A percentile compares a stretch with the other conserved stretches of the same genome.
These are phyloP conservation scores for Lepidocyrtinus sp. DNA, from an alignment of 2,888 invertebrate genomes.

Conservation along the genomic window DNA sequence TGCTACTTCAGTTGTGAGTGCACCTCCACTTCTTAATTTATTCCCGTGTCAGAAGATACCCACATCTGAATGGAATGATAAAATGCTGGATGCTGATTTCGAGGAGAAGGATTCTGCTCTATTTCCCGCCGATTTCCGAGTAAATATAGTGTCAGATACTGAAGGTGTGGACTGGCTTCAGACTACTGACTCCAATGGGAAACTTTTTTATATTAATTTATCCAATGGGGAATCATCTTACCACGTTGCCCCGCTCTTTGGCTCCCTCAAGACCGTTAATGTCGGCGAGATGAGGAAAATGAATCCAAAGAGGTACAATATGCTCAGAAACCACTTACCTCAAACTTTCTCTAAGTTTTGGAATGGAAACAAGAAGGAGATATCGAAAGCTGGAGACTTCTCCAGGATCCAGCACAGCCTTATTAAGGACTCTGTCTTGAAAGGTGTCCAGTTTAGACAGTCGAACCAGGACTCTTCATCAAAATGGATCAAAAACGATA, in stretches of 20 bases:
- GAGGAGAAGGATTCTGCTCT: neutral
- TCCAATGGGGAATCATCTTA: slow-evolving; percentile 71
- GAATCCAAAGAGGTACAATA: slow-evolving; percentile 30
- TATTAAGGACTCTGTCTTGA: slow-evolving; percentile 14
- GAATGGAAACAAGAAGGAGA: slow-evolving; percentile 28
- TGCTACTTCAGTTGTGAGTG: too few relatives aligned
- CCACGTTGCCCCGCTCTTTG: slow-evolving; percentile 34
- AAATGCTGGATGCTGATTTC: slow-evolving; percentile 27
- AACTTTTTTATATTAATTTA: slow-evolving; percentile 71
- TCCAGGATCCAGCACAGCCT: neutral
- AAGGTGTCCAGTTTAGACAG: neutral
- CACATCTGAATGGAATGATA: slow-evolving; percentile 37
- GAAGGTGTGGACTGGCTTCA: slow-evolving; percentile 62
- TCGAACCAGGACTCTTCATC: neutral
- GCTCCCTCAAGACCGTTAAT: neutral
- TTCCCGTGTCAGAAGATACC: slow-evolving; percentile 33
- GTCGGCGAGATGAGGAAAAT: slow-evolving; percentile 22
- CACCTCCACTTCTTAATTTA: slow-evolving; percentile 30
- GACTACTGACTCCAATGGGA: slow-evolving; percentile 70
- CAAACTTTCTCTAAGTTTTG: slow-evolving; percentile 44
- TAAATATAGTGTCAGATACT: slow-evolving; percentile 40
- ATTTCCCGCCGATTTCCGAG: slow-evolving; percentile 39
- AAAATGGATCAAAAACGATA: slow-evolving; percentile 14
- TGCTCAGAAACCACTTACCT: slow-evolving; percentile 50
- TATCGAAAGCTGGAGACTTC: slow-evolving; percentile 26